A percentile compares a stretch with the other conserved stretches of the same genome.
phyloP scores from a whole-genome alignment of 2,113 vertebrate genomes.

The Psammodynastes pulverulentus region DNA sequence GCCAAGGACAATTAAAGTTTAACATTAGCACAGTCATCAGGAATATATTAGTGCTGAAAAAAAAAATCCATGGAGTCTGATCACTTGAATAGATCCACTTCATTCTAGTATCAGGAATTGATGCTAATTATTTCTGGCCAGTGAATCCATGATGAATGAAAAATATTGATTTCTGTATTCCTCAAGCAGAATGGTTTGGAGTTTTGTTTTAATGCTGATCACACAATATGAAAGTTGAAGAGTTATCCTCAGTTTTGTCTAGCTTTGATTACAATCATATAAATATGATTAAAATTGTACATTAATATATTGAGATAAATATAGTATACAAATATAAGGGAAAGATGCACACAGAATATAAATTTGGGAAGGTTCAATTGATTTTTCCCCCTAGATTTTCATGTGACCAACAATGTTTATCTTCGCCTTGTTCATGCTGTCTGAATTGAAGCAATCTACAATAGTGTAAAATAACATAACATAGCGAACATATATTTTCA shows the following conservation, averaged over 20 bases:
- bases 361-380: neutral
- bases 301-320: neutral
- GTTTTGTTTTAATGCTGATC: neutral
- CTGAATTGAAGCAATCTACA: neutral
- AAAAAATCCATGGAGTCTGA: neutral
- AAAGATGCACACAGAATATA: neutral
- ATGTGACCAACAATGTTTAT: neutral
- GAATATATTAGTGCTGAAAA: neutral
- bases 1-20: neutral
- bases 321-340: neutral
- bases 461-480: neutral
- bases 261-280: neutral
- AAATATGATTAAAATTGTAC: neutral
- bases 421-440: neutral
- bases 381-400: neutral
- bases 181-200: neutral
- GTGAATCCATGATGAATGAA: neutral
- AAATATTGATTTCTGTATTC: neutral
- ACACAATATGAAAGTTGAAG: neutral
- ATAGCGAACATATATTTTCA: neutral
- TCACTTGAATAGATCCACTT: neutral
- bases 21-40: neutral
- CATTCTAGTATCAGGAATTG: neutral
- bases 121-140: neutral
- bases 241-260: neutral